phyloP scores from a whole-genome alignment of 1,140 invertebrate genomes.

The Dryas iulia region DNA sequence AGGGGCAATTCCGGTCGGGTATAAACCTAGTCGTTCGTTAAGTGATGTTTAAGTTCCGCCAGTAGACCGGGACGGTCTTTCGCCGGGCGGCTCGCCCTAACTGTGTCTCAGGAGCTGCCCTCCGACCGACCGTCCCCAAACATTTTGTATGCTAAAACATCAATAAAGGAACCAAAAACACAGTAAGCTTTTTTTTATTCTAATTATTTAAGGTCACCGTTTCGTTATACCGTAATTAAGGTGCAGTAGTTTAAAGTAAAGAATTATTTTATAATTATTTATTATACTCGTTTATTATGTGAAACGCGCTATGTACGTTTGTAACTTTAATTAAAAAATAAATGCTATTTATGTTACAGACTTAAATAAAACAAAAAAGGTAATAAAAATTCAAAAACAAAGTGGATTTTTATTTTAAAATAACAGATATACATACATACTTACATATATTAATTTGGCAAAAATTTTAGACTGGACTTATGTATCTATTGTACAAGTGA shows the following conservation, averaged over 20 bases:
- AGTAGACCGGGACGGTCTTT: constrained; percentile 62
- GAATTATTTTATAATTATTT: constrained; percentile 78
- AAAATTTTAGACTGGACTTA: too few species aligned
- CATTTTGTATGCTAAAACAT: constrained; percentile 66
- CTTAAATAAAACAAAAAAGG: constrained; percentile 67
- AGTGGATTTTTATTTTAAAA: constrained; percentile 54
- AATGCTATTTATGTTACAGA: constrained; percentile 79
- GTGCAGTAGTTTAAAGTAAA: constrained; percentile 68
- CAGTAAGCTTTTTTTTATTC: constrained; percentile 71
- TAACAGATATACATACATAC: not conserved
- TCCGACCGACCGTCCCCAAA: constrained; percentile 66
- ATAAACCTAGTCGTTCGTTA: constrained; percentile 78
- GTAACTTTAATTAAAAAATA: constrained; percentile 78
- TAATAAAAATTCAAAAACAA: constrained; percentile 75
- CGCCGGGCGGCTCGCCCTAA: constrained; percentile 67
- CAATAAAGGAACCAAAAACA: constrained; percentile 76
- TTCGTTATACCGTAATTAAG: constrained; percentile 46
- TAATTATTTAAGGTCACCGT: constrained; percentile 54
- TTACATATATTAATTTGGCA: not conserved
- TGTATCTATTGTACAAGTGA: too few species aligned
- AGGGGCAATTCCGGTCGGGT: constrained; percentile 75
- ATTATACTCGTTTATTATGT: constrained; percentile 64
- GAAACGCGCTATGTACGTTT: constrained; percentile 72
- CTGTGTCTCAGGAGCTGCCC: constrained; percentile 40
- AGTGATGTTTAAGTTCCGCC: constrained; percentile 60